A percentile compares a stretch with the other conserved stretches of the same genome.
phyloP scores from a whole-genome alignment of 1,140 invertebrate genomes.

The Cydia pomonella region DNA sequence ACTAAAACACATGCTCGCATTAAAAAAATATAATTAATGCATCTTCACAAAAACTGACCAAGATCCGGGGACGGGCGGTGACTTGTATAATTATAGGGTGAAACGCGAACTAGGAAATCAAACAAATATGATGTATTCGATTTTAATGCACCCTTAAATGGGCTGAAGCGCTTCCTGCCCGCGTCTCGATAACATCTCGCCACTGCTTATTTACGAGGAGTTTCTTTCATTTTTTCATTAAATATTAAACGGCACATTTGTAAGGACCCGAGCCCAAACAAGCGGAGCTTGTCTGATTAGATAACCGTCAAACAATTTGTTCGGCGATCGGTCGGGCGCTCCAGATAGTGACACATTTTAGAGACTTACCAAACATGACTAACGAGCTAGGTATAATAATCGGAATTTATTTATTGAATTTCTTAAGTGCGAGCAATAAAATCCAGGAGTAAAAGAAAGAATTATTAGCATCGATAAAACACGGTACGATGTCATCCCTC shows the following conservation, averaged over 20 bases:
- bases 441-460: constrained; percentile 64
- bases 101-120: constrained; percentile 79
- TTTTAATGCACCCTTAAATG: constrained; percentile 81
- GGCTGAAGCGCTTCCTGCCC: constrained; percentile 76
- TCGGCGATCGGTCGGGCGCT: constrained; percentile 49
- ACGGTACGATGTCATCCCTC: constrained; percentile 62
- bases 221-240: constrained; percentile 64
- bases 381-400: constrained; percentile 27
- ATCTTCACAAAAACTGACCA: constrained; percentile 66
- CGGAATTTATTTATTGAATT: constrained; percentile 54
- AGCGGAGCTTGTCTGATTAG: constrained; percentile 64
- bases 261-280: constrained; percentile 68
- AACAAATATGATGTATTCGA: constrained; percentile 81
- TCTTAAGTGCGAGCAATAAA: constrained; percentile 52
- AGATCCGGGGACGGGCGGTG: constrained; percentile 73
- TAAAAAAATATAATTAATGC: constrained; percentile 78
- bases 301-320: constrained; percentile 66
- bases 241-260: constrained; percentile 71
- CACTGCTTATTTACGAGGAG: constrained; percentile 67
- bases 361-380: constrained; percentile 39
- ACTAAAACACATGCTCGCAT: constrained; percentile 70
- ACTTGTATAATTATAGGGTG: constrained; percentile 79
- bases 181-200: constrained; percentile 69
- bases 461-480: constrained; percentile 70
- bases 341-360: constrained; percentile 43